A percentile compares a stretch with the other conserved stretches of the same genome.
phyloP scores from a whole-genome alignment of 2,888 invertebrate species.

The Perithous albicinctus region DNA sequence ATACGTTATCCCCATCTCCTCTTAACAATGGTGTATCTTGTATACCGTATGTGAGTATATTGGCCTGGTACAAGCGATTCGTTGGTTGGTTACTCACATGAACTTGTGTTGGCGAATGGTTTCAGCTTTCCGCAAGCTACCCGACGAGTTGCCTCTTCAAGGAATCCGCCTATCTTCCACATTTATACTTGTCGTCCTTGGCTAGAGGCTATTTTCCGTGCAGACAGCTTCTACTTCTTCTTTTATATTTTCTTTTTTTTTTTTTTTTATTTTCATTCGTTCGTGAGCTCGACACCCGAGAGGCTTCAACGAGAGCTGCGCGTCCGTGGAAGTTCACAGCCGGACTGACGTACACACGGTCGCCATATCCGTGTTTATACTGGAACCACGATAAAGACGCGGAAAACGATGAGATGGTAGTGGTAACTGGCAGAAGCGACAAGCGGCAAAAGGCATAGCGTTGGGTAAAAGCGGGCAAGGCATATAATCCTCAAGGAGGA shows the following conservation, averaged over 20 bases:
- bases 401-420: conserved; percentile 28
- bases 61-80: conserved; percentile 21
- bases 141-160: conserved; percentile 3
- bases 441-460: conserved; percentile 43
- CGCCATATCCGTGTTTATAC: conserved; percentile 12
- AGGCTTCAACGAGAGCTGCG: conserved; percentile 8
- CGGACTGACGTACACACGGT: conserved; percentile 27
- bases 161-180: conserved; percentile 4
- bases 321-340: conserved; percentile 7
- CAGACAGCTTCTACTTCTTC: conserved; percentile 30
- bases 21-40: background rate
- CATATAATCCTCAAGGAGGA: conserved; percentile 64
- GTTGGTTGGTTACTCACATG: background rate
- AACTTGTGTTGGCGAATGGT: conserved; percentile 32
- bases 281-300: conserved; percentile 23
- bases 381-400: conserved; percentile 25
- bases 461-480: conserved; percentile 52
- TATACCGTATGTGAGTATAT: conserved; percentile 8
- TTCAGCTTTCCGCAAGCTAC: conserved; percentile 4
- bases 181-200: conserved; percentile 32
- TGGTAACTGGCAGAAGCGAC: conserved; percentile 30
- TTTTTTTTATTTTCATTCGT: conserved; percentile 19
- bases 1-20: conserved; percentile 10
- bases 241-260: too few species aligned
- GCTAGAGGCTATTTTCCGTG: conserved; percentile 16